phyloP scores from a whole-genome alignment of 2,797 vertebrate species.

The Pangasius sanitwongsei region DNA sequence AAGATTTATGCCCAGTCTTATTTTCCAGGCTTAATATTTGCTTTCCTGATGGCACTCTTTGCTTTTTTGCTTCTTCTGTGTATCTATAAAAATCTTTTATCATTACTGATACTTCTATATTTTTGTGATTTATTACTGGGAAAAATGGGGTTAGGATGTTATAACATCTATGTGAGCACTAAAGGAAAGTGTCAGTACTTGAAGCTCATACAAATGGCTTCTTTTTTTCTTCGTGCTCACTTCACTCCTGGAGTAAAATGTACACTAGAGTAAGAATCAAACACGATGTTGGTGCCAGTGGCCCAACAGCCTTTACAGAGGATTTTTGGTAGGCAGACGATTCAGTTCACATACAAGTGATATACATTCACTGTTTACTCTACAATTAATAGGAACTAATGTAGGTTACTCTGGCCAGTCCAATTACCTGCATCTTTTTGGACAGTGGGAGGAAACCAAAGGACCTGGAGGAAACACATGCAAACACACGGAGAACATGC shows the following conservation, averaged over 20 bases:
- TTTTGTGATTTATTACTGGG: not conserved
- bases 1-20: slow-evolving; percentile 22
- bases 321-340: not conserved
- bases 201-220: not conserved
- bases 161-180: not conserved
- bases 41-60: not conserved
- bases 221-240: not conserved
- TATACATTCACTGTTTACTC: not conserved
- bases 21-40: not conserved
- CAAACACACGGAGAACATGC: no score
- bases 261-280: not conserved
- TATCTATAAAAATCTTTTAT: slow-evolving; percentile 14
- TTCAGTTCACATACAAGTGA: not conserved
- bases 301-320: not conserved
- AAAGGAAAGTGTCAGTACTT: not conserved
- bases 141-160: not conserved
- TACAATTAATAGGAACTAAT: not conserved
- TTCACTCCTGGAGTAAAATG: not conserved
- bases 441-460: not conserved
- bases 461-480: not conserved
- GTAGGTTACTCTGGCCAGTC: not conserved
- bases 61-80: not conserved
- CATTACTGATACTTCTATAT: not conserved
- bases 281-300: not conserved
- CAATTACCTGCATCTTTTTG: not conserved